These are phyloP conservation scores for Ptilodon capucinus DNA, from an alignment of 2,888 invertebrate species.

Conservation along the genomic window DNA sequence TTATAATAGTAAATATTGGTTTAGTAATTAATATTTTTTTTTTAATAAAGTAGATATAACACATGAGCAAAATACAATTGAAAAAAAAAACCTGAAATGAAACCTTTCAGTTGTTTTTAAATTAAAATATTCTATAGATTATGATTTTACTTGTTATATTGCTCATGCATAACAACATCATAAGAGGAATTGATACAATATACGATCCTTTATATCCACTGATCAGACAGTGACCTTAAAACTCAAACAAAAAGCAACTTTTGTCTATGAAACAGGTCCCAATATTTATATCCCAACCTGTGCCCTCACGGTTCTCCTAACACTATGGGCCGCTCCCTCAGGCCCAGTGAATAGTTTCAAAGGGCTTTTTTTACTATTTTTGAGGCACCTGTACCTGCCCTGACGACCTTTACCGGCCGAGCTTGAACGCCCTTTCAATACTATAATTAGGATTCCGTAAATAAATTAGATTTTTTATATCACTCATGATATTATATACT, in stretches of 20 bases:
- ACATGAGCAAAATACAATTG: too few species aligned
- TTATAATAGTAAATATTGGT: too few species aligned
- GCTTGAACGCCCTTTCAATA: conserved; percentile 32
- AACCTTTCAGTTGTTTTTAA: too few species aligned
- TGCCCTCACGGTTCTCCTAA: conserved; percentile 10
- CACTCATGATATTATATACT: too few species aligned
- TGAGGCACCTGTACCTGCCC: conserved; percentile 53
- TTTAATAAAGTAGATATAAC: too few species aligned
- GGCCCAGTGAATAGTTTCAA: conserved; percentile 66
- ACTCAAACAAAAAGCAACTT: not conserved
- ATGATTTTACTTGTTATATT: too few species aligned
- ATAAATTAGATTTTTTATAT: not conserved
- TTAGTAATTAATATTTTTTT: too few species aligned
- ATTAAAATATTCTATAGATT: too few species aligned
- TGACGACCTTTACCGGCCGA: conserved; percentile 42
- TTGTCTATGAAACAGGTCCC: not conserved
- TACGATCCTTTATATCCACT: too few species aligned
- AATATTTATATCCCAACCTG: conserved; percentile 1
- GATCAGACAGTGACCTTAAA: not conserved
- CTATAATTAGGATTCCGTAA: conserved; percentile 26
- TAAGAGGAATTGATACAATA: too few species aligned
- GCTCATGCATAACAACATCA: too few species aligned
- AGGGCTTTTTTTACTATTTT: conserved; percentile 60
- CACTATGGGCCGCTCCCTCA: conserved; percentile 34
- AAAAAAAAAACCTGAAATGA: too few species aligned